Evolutionary conservation across 2,113 vertebrate genomes (phyloP).

Genomic region (Phrynocephalus versicolor): DNA sequence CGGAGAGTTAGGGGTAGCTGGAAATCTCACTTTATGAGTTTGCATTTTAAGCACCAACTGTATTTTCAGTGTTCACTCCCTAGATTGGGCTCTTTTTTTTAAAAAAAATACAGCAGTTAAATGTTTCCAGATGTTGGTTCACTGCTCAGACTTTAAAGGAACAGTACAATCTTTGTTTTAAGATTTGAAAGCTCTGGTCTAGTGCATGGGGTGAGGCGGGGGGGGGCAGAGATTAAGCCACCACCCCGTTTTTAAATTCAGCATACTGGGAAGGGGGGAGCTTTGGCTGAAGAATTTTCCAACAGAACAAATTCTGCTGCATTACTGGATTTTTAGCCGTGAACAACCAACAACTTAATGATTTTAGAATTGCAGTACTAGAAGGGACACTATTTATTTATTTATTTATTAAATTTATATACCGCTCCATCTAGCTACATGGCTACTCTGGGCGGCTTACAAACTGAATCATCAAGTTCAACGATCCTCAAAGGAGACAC

Average conservation of each 20-base stretch:
- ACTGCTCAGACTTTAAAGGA: constrained; percentile 19
- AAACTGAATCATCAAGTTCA: too few species aligned
- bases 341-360: not conserved
- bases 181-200: not conserved
- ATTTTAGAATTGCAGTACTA: too few species aligned
- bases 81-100: not conserved
- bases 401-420: too few species aligned
- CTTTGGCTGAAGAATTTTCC: not conserved
- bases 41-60: constrained; percentile 15
- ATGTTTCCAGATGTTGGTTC: constrained; percentile 34
- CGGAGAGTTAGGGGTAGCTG: constrained; percentile 4
- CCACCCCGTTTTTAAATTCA: not conserved
- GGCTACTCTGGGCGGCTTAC: too few species aligned
- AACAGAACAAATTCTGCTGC: not conserved
- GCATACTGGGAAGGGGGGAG: not conserved
- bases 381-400: too few species aligned
- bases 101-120: constrained; percentile 8
- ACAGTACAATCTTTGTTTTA: constrained; percentile 29
- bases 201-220: not conserved
- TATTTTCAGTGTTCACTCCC: constrained; percentile 14
- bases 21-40: constrained; percentile 27
- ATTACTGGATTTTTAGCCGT: not conserved
- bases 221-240: not conserved
- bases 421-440: too few species aligned
- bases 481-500: too few species aligned